Evolutionary conservation across 2,888 invertebrate genomes (phyloP).

Genomic region (Orthonychiurus folsomi): DNA sequence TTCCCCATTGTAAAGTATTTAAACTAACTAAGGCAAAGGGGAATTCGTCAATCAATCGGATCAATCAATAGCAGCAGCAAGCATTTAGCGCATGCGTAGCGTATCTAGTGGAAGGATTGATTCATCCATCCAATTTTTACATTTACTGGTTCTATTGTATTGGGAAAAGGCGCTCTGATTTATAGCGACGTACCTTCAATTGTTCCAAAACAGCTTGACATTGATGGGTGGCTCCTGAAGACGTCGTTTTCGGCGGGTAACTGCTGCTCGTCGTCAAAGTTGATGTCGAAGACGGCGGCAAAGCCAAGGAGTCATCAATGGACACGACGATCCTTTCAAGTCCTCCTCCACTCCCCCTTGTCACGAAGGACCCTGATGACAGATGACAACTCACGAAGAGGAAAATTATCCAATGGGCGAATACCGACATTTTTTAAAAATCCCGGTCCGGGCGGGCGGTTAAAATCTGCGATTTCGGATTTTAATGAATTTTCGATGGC

Average conservation of each 20-base stretch:
- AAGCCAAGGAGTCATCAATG: slow-evolving; percentile 39
- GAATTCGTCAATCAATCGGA: background rate
- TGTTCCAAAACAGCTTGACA: slow-evolving; percentile 40
- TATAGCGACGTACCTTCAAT: slow-evolving; percentile 40
- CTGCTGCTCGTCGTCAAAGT: slow-evolving; percentile 4
- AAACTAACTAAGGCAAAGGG: no score
- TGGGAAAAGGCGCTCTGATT: no score
- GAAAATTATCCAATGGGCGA: no score
- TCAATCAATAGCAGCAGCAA: no score
- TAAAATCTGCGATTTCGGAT: no score
- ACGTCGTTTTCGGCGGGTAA: slow-evolving; percentile 12
- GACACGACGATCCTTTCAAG: slow-evolving; percentile 40
- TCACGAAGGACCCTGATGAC: background rate
- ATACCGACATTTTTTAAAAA: no score
- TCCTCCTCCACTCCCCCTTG: slow-evolving; percentile 14
- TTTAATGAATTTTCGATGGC: no score
- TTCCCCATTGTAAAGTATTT: background rate
- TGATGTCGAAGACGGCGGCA: slow-evolving; percentile 26
- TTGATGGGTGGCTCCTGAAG: slow-evolving; percentile 38
- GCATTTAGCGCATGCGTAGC: no score
- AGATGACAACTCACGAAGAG: background rate
- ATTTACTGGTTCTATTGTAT: no score
- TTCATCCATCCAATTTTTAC: no score
- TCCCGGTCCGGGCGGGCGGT: no score
- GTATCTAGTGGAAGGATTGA: no score